Percentiles rank a stretch among this genome's conserved stretches.
Evolutionary conservation across 2,113 vertebrate genomes (phyloP).

Genomic region (Tyto alba): DNA sequence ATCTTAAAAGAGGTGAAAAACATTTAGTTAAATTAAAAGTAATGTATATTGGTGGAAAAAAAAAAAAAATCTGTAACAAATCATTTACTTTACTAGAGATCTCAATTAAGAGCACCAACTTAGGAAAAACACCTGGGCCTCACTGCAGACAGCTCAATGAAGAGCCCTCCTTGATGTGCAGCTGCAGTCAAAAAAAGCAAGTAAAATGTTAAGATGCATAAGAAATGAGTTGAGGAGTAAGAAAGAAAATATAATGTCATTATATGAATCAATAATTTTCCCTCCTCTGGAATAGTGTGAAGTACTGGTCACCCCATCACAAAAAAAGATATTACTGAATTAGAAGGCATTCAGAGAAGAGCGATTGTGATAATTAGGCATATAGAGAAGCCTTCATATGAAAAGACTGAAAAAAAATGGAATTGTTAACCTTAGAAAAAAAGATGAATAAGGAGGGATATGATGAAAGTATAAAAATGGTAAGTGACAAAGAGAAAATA

Average conservation of each 20-base stretch:
- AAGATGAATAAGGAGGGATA: constrained; percentile 9
- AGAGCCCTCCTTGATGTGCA: not conserved
- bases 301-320: not conserved
- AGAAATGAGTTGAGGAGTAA: not conserved
- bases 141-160: not conserved
- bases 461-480: constrained; percentile 34
- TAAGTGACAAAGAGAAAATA: constrained; percentile 41
- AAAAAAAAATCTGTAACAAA: not conserved
- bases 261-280: constrained; percentile 25
- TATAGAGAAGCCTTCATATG: not conserved
- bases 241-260: constrained; percentile 25
- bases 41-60: not conserved
- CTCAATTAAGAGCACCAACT: not conserved
- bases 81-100: not conserved
- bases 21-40: not conserved
- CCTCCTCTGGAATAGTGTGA: not conserved
- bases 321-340: constrained; percentile 31
- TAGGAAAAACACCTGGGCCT: not conserved
- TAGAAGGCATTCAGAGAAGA: constrained; percentile 42
- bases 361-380: constrained; percentile 26
- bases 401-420: not conserved
- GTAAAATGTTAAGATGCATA: not conserved
- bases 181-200: not conserved
- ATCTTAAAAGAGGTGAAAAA: not conserved
- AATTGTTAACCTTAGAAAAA: constrained; percentile 25